Base-by-base conservation (phyloP, 2,113 vertebrate species). In the Bettongia penicillata region DNA sequence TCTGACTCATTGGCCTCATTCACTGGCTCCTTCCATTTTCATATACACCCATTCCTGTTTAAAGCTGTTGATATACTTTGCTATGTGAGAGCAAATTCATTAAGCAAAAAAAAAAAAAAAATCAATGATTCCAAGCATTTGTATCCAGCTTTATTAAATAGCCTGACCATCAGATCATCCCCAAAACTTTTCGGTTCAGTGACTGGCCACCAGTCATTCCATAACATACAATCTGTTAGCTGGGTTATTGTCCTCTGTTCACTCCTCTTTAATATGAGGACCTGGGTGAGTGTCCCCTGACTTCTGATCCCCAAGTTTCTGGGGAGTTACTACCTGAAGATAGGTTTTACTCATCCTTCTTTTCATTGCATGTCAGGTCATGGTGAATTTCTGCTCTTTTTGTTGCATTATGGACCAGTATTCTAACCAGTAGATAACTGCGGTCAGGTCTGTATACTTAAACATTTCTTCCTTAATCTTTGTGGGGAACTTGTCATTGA, bases 1-100 rank as follows among this genome's bases (percentile, higher is more conserved):
- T 93, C 95, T 25, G 93, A 53, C 16, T 95, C 93, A 77, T 7
- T 1, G 37, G n/a, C 19, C n/a, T 84, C 68, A 84, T 84, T 37
- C 19, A 84, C 68, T 84, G 8, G 19, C 19, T 84, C 68, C 19
- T 23, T 84, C 68, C 19, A 84, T 7, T 84, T 84, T n/a, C n/a
- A 84, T 43, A 84, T 84, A 43, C 16, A n/a, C 22, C 31, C 57
- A 84, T 84, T 43, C 37, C n/a, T 43, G 14, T 84, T n/a, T 43
- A 84, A 68, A 77, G 37, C 16, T 84, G 6, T 84, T 84, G 68
- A 16, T n/a, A 84, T 84, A 84, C 19, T n/a, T 84, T 22, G 7
- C n/a, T 84, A n/a, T 84, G 16, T 84, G 16, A 43, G 68, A 84
- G 68, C 68, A 84, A 43, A 84, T 84, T 84, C 25, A 43, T n/a